A percentile compares a stretch with the other conserved stretches of the same genome.
Conservation (phyloP, 1,140 invertebrate species). For the Monomorium pharaonis region DNA sequence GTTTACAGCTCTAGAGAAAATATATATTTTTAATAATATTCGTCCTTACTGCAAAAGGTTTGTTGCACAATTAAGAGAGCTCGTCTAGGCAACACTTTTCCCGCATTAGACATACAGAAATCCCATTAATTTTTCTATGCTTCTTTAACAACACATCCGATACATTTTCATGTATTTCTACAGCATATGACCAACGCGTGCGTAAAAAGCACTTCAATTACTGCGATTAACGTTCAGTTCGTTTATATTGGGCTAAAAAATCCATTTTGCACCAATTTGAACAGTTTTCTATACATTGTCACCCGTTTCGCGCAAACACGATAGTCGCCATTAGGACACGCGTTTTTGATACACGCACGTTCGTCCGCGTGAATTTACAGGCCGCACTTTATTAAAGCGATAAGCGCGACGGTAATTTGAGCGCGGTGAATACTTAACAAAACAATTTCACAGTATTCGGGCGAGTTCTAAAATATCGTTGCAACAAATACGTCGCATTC, state of each 20-base stretch:
- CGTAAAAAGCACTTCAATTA: neutral
- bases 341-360: slow-evolving; percentile 2
- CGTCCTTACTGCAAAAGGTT: neutral
- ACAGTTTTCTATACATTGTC: neutral
- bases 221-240: neutral
- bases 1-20: slow-evolving; percentile 34
- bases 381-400: slow-evolving; percentile 51
- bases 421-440: slow-evolving; percentile 49
- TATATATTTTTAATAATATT: slow-evolving; percentile 41
- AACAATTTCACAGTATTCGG: slow-evolving; percentile 37
- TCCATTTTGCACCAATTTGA: neutral
- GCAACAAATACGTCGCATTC: slow-evolving; percentile 19
- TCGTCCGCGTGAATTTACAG: slow-evolving; percentile 1
- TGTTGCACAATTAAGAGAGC: neutral
- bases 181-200: neutral
- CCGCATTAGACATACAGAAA: neutral
- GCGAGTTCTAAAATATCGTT: slow-evolving; percentile 34
- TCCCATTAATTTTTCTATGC: neutral
- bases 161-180: neutral
- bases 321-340: slow-evolving; percentile 21
- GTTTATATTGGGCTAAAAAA: neutral
- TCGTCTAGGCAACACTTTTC: neutral
- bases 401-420: slow-evolving; percentile 43
- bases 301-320: neutral
- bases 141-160: neutral